Evolutionary conservation across 2,888 invertebrate species (phyloP), one percentile per base, ranked within the genome.

Genomic region (Lasius platythorax): DNA sequence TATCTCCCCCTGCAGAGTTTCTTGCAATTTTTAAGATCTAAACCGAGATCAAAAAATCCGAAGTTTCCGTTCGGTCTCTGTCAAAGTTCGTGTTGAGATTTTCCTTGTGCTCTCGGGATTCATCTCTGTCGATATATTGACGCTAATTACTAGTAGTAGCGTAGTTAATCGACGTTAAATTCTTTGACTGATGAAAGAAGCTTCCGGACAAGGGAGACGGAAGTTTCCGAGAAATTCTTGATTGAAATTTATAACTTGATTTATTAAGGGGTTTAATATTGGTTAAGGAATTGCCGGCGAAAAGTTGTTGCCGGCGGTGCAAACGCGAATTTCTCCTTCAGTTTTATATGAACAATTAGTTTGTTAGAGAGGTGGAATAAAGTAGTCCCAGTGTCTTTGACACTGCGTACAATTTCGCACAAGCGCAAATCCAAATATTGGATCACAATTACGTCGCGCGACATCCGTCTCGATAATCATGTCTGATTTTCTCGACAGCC

Each of bases 161-260:
- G 79, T 73, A 81, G 79, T 81, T 81, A 81, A 81, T 81, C 79
- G 79, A 81, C 61, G 79, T 81, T 81, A 81, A 81, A 81, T 73
- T 81, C 79, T 81, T 81, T 81, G 79, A 81, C 79, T 81, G 79
- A 81, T 81, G 79, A 81, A 81, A 81, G 79, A 61, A 72, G 73
- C 73, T 61, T 43, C 46, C 0, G 43, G 18, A 4, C 23, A 61
- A 61, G 46, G 61, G 40, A 73, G 58, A 73, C 46, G 61, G 61
- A 73, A 81, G 79, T 81, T 81, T 73, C 40, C 9, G 15, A 61
- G 79, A 81, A 73, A 81, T 81, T 81, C 73, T 61, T 81, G 73
- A 81, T 81, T 81, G 79, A 81, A 81, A 81, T 81, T 81, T 81
- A 73, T 81, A 81, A 81, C 79, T 81, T 81, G 73, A 81, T 81